phyloP scores from a whole-genome alignment of 2,113 vertebrate genomes.

The Eidolon helvum region DNA sequence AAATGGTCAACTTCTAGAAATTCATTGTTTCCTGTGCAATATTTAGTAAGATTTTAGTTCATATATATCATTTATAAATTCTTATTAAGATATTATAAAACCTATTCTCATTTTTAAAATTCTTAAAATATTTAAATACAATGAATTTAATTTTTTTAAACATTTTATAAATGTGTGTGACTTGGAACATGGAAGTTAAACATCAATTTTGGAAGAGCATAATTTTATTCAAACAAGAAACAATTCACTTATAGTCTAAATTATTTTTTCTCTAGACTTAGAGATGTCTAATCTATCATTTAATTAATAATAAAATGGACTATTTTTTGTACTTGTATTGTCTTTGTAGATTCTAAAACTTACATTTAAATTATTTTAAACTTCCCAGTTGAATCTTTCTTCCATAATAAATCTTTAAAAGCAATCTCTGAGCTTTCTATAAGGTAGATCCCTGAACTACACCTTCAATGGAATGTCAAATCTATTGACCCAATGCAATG shows the following conservation, averaged over 20 bases:
- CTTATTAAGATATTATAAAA: neutral
- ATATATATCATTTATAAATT: neutral
- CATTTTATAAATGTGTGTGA: neutral
- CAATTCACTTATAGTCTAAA: neutral
- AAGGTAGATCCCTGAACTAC: neutral
- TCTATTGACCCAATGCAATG: neutral
- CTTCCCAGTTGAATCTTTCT: neutral
- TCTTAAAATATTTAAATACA: neutral
- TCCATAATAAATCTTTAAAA: neutral
- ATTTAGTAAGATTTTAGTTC: neutral
- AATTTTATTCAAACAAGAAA: constrained; percentile 11
- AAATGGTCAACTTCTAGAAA: neutral
- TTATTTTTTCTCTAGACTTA: neutral
- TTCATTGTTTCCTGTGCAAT: neutral
- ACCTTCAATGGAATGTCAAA: constrained; percentile 7
- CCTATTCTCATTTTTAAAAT: neutral
- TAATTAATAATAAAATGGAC: neutral
- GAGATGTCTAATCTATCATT: neutral
- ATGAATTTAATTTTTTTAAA: neutral
- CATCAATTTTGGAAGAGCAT: neutral
- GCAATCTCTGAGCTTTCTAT: neutral
- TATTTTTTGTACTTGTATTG: neutral
- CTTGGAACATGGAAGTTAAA: neutral
- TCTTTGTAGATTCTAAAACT: neutral
- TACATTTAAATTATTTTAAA: constrained; percentile 11